phyloP scores from a whole-genome alignment of 37 sponge, comb jelly and placozoan genomes.

The Cliona cf. orientalis region DNA sequence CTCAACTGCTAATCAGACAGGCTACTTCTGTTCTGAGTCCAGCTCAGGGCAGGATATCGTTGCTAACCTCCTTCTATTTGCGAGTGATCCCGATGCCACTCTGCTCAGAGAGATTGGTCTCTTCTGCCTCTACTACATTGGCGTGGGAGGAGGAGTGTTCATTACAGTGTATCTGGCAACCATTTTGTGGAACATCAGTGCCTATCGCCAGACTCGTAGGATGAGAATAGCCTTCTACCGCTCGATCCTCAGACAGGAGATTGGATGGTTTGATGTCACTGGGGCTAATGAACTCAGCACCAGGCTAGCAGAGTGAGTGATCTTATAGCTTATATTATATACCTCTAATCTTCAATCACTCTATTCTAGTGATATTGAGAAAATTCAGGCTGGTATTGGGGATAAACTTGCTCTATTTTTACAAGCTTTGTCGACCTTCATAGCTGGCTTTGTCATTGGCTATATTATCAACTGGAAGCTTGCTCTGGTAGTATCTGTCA shows the following conservation, averaged over 20 bases:
- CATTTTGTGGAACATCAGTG: constrained; percentile 55
- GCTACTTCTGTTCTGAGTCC: not conserved
- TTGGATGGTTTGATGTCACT: constrained; percentile 93
- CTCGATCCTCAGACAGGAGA: constrained; percentile 87
- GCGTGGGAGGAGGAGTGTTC: constrained; percentile 28
- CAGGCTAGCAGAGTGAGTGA: constrained; percentile 85
- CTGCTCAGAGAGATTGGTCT: constrained; percentile 7
- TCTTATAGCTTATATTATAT: too few relatives aligned
- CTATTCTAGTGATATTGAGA: constrained; percentile 96
- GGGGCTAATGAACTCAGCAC: constrained; percentile 78
- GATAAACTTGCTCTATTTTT: constrained; percentile 84
- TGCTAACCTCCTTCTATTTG: not conserved
- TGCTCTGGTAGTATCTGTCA: constrained; percentile 75
- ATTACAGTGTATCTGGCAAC: constrained; percentile 35
- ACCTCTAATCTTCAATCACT: too few relatives aligned
- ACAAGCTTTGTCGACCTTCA: constrained; percentile 72
- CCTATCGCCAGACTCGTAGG: constrained; percentile 68
- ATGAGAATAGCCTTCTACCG: constrained; percentile 82
- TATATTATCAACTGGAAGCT: constrained; percentile 85
- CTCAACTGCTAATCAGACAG: too few relatives aligned
- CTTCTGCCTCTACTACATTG: constrained; percentile 48
- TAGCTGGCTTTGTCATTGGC: constrained; percentile 79
- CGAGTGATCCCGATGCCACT: constrained; percentile 8
- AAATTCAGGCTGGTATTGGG: constrained; percentile 94
- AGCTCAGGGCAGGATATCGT: not conserved